Evolutionary conservation across 2,888 invertebrate genomes (phyloP).

Genomic region (Amblyjoppa fuscipennis): DNA sequence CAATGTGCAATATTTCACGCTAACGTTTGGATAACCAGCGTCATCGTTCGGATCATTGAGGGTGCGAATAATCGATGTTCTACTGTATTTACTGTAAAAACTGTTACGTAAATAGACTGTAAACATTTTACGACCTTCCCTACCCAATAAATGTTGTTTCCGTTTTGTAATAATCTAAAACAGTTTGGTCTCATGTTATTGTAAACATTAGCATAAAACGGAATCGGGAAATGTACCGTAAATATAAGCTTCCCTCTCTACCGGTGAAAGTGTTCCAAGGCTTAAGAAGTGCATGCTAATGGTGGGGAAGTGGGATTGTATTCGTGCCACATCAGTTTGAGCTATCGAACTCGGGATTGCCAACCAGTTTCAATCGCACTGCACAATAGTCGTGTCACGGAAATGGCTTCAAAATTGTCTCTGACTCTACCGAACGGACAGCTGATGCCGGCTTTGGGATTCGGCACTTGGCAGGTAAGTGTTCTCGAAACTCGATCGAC

Average conservation of each 20-base stretch:
- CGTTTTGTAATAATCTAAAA: neutral
- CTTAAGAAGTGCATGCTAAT: neutral
- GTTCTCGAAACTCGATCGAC: neutral
- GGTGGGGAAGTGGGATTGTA: slow-evolving; percentile 47
- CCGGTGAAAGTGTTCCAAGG: slow-evolving; percentile 44
- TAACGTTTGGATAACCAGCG: too few relatives aligned
- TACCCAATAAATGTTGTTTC: neutral
- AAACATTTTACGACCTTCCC: neutral
- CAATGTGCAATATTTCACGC: too few relatives aligned
- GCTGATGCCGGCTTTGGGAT: slow-evolving; percentile 90
- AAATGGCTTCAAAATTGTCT: slow-evolving; percentile 81
- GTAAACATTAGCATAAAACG: neutral
- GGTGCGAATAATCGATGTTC: too few relatives aligned
- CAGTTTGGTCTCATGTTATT: too few relatives aligned
- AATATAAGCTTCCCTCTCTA: neutral
- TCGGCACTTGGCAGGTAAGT: slow-evolving; percentile 93
- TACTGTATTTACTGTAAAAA: too few relatives aligned
- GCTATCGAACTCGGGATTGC: neutral
- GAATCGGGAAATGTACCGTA: neutral
- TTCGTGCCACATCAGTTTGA: slow-evolving; percentile 17
- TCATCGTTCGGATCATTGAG: too few relatives aligned
- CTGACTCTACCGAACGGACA: slow-evolving; percentile 86
- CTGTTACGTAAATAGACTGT: neutral
- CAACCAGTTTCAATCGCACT: slow-evolving; percentile 56
- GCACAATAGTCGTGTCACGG: slow-evolving; percentile 64